Evolutionary conservation across 1,140 invertebrate species (phyloP), one percentile per base, ranked within the genome.

Genomic region (Drosophila sp.): DNA sequence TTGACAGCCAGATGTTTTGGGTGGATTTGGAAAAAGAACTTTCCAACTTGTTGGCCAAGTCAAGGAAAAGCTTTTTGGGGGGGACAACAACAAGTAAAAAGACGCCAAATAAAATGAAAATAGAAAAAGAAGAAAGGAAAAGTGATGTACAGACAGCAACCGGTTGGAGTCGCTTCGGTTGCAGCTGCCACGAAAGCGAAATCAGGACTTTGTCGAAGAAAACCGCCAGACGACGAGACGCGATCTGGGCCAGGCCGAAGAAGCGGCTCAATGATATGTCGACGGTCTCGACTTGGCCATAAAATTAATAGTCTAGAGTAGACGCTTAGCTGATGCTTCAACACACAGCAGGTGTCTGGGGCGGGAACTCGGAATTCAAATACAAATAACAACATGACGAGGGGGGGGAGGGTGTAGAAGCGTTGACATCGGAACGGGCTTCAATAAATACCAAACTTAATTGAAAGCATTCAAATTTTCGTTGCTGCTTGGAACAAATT

Each of bases 361-460:
- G 32, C n/a, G 21, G 25, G 41, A 13, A n/a, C 3, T 8, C 4
- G 2, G 14, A 18, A 11, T 21, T 21, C 1, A 21, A 21, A 21
- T 21, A 21, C 1, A 21, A 21, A 21, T 2, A 21, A 21, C 21
- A n/a, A n/a, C n/a, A n/a, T n/a, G n/a, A n/a, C n/a, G n/a, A n/a
- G n/a, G n/a, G 21, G 21, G 21, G 32, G 21, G 18, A 21, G 27
- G 9, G 11, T 1, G n/a, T 18, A 29, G 21, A 14, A 14, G 29
- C 29, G 76, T 78, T 65, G 76, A 72, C 74, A 63, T 64, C 64
- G 36, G 32, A 50, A 41, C 46, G 45, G 43, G 62, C 32, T 36
- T 61, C 69, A 51, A 89, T 89, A 89, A 87, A 87, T 83, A 82
- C 76, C 79, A 57, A 46, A 66, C 65, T 87, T 89, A 76, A 86